Percentiles rank a stretch among this genome's conserved stretches.
Evolutionary conservation across 2,113 vertebrate species (phyloP).

Genomic region (Brienomyrus brachyistius): DNA sequence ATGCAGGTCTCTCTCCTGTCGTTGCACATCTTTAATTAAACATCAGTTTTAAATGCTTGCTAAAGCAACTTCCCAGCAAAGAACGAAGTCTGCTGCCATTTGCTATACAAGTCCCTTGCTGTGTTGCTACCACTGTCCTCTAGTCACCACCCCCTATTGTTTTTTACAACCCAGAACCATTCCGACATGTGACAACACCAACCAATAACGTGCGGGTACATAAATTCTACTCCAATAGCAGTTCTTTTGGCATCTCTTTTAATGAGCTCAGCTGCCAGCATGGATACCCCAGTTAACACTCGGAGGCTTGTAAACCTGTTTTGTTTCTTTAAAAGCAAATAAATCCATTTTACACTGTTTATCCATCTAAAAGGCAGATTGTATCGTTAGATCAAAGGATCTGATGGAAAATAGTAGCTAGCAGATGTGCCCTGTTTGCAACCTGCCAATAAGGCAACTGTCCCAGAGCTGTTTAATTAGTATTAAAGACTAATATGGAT

Average conservation of each 20-base stretch:
- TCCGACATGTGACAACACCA: background rate
- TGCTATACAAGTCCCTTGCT: conserved; percentile 19
- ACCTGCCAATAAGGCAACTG: conserved; percentile 24
- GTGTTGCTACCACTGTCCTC: background rate
- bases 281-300: conserved; percentile 15
- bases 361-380: conserved; percentile 17
- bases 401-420: conserved; percentile 28
- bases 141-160: background rate
- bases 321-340: conserved; percentile 21
- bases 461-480: conserved; percentile 43
- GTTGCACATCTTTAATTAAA: conserved; percentile 64
- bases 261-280: conserved; percentile 30
- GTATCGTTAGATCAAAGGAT: conserved; percentile 35
- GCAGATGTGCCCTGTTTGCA: conserved; percentile 21
- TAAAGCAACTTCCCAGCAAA: conserved; percentile 31
- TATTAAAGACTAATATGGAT: conserved; percentile 44
- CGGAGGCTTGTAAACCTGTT: conserved; percentile 12
- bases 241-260: conserved; percentile 21
- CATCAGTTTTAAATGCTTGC: conserved; percentile 54
- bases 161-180: background rate
- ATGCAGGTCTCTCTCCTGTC: conserved; percentile 51
- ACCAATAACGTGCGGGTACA: background rate
- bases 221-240: conserved; percentile 15
- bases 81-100: conserved; percentile 19
- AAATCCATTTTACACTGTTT: conserved; percentile 18